These are phyloP conservation scores for Gobius niger DNA, from an alignment of 2,113 vertebrate genomes.

Conservation along the genomic window DNA sequence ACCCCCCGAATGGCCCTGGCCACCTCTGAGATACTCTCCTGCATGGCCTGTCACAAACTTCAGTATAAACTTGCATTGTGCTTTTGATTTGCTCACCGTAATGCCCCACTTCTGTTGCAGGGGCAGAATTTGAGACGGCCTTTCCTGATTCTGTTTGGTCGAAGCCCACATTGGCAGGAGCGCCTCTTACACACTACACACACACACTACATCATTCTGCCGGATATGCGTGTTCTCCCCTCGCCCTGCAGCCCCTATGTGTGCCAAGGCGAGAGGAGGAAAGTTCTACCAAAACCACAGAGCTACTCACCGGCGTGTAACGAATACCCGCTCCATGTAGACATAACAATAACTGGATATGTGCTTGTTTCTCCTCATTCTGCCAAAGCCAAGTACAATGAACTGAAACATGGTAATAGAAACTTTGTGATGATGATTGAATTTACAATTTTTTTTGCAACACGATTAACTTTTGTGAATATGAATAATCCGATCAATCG, in stretches of 20 bases:
- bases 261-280: conserved; percentile 11
- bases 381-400: conserved; percentile 34
- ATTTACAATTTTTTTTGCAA: no score
- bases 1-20: no score
- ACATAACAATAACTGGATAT: conserved; percentile 78
- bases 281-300: conserved; percentile 13
- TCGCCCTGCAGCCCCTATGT: conserved; percentile 10
- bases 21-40: no score
- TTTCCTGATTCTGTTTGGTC: conserved; percentile 57
- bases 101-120: neutral
- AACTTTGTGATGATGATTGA: no score
- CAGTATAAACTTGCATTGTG: no score
- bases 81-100: neutral
- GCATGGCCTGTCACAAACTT: no score
- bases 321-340: conserved; percentile 69
- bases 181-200: conserved; percentile 44
- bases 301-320: conserved; percentile 60
- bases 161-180: conserved; percentile 46
- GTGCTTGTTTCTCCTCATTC: conserved; percentile 23
- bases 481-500: no score
- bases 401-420: neutral
- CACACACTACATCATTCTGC: conserved; percentile 17
- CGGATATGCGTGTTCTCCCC: conserved; percentile 1
- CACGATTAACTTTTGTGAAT: no score
- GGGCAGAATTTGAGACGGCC: conserved; percentile 63